Conservation (phyloP, 2,797 vertebrate genomes). For the Chromis chromis region DNA sequence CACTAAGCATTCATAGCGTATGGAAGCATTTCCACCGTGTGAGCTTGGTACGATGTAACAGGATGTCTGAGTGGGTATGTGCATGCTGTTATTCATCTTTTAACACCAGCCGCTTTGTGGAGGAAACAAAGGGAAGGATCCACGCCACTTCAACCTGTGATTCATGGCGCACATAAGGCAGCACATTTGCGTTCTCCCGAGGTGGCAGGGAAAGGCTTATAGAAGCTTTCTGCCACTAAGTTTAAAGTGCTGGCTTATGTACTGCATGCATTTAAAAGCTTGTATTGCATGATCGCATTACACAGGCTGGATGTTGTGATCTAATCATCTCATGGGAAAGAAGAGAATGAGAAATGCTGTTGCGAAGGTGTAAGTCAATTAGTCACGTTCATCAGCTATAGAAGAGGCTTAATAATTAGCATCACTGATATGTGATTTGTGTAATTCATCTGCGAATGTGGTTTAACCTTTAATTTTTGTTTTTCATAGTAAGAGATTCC, state of each 20-base stretch:
- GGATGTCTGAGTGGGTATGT: constrained; percentile 1
- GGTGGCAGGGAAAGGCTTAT: constrained; percentile 16
- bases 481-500: neutral
- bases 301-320: neutral
- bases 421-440: neutral
- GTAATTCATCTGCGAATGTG: too few species aligned
- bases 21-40: neutral
- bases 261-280: constrained; percentile 8
- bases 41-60: neutral
- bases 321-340: constrained; percentile 2
- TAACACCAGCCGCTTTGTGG: constrained; percentile 1
- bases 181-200: constrained; percentile 10
- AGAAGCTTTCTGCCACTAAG: constrained; percentile 16
- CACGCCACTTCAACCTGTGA: constrained; percentile 21
- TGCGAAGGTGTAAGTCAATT: neutral
- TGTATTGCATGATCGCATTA: constrained; percentile 18
- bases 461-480: too few species aligned
- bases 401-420: neutral
- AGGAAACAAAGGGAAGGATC: constrained; percentile 1
- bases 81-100: constrained; percentile 10
- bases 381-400: neutral
- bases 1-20: neutral
- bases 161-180: constrained; percentile 10
- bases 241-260: constrained; percentile 5
- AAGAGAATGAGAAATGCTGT: neutral